Conservation (phyloP, 2,797 vertebrate genomes). For the Chrosomus eos region DNA sequence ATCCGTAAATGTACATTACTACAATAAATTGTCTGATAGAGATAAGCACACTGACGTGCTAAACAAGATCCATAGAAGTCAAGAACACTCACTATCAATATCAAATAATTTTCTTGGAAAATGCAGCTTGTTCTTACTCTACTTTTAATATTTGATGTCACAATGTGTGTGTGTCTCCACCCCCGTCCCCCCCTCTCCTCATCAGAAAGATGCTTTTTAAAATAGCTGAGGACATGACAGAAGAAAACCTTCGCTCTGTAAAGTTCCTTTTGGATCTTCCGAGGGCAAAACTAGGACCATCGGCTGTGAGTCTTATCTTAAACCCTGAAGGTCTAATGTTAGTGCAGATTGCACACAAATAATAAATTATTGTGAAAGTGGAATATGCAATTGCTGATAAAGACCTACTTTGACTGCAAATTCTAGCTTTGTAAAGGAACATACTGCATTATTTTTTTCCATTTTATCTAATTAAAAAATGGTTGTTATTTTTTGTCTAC, state of each 20-base stretch:
- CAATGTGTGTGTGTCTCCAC: neutral
- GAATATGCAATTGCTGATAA: neutral
- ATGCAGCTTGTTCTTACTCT: neutral
- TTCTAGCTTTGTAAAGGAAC: neutral
- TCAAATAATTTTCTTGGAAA: neutral
- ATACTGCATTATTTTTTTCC: neutral
- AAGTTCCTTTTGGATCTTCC: conserved; percentile 71
- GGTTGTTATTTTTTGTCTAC: neutral
- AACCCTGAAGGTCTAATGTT: neutral
- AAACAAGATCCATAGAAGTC: neutral
- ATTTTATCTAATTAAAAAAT: neutral
- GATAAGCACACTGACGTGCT: neutral
- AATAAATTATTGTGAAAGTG: neutral
- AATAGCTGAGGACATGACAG: conserved; percentile 65
- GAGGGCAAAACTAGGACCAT: conserved; percentile 62
- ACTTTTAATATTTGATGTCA: neutral
- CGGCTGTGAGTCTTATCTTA: conserved; percentile 66
- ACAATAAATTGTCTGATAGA: no score
- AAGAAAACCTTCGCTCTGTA: conserved; percentile 61
- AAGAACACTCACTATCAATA: neutral
- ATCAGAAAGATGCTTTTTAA: conserved; percentile 72
- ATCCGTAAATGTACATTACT: neutral
- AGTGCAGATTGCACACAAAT: neutral
- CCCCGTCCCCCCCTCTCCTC: no score
- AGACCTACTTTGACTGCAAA: neutral